phyloP scores from a whole-genome alignment of 1,140 invertebrate species.

The Centruroides sculpturatus region DNA sequence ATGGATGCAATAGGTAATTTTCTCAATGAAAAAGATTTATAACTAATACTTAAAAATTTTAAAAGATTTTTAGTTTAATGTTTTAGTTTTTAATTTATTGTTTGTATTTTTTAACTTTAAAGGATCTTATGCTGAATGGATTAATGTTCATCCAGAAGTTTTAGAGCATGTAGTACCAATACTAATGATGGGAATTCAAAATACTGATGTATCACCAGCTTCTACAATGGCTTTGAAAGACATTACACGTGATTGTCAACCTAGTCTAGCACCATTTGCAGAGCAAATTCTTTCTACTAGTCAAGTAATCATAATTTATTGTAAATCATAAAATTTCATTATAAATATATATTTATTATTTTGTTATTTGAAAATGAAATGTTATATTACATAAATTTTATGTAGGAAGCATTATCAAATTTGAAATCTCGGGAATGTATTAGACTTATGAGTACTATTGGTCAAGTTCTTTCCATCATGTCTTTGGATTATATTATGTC shows the following conservation, averaged over 20 bases:
- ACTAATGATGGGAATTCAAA: slow-evolving; percentile 49
- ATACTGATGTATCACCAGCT: slow-evolving; percentile 49
- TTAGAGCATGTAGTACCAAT: slow-evolving; percentile 41
- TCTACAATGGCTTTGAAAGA: slow-evolving; percentile 79
- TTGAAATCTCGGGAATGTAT: slow-evolving; percentile 47
- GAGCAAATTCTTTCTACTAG: slow-evolving; percentile 48
- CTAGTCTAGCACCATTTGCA: slow-evolving; percentile 52
- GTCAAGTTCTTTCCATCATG: slow-evolving; percentile 52
- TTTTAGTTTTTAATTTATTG: slow-evolving; percentile 8
- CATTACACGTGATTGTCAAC: slow-evolving; percentile 58
- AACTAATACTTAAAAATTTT: background rate
- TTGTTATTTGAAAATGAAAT: background rate
- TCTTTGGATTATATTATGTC: slow-evolving; percentile 44
- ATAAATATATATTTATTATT: background rate
- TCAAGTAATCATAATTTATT: slow-evolving; percentile 25
- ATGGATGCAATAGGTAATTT: slow-evolving; percentile 51
- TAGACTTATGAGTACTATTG: slow-evolving; percentile 59
- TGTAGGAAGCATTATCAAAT: no score
- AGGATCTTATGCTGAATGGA: slow-evolving; percentile 59
- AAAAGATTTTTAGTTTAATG: background rate
- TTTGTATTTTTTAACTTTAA: background rate
- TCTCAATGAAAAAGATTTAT: background rate
- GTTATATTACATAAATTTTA: no score
- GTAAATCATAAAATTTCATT: background rate
- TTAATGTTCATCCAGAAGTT: slow-evolving; percentile 45